Base-by-base conservation (phyloP, 2,113 vertebrate genomes). In the Otis tarda region DNA sequence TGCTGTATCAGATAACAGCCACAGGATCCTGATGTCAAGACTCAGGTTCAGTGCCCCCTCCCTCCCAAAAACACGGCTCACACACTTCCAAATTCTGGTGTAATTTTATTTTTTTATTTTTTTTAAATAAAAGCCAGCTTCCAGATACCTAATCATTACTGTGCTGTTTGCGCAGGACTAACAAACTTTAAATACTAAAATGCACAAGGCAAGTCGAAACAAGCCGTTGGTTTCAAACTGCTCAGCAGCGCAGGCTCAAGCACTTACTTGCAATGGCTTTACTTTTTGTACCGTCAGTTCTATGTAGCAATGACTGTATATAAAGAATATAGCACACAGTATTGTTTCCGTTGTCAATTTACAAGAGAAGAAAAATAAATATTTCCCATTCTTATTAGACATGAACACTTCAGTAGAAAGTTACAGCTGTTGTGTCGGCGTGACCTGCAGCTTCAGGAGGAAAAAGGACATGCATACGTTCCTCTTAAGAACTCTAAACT, bases 311-410 rank as follows among this genome's bases (percentile, higher is more conserved):
- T 94, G 92, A 94, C 91, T 81, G 95, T 92, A 92, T 95, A 96
- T 88, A 90, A 96, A 96, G 96, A 94, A 84, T 96, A 97, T 97
- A 91, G 95, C 96, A 97, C 95, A 97, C 83, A 28, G 79, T 97
- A 82, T 95, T 77, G 83, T 94, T 81, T 68, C 89, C 96, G 93
- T 96, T 96, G 93, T 94, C 92, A 84, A 97, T 97, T 97, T 97
- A 97, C 96, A 95, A 93, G 77, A 96, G 90, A 95, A 96, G 97
- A 94, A 98, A 97, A 98, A 98, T 97, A 98, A 97, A 97, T 97
- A 95, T 97, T 83, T 95, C 63, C 91, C 94, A 74, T 95, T 96
- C 93, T 98, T 98, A 97, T 96, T 87, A 71, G 97, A 97, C 97
- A 97, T 94, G 89, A 97, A 97, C 96, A 97, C 97, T 97, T 97